Base-by-base conservation (phyloP, 2,113 vertebrate species). In the Cheilinus undulatus region DNA sequence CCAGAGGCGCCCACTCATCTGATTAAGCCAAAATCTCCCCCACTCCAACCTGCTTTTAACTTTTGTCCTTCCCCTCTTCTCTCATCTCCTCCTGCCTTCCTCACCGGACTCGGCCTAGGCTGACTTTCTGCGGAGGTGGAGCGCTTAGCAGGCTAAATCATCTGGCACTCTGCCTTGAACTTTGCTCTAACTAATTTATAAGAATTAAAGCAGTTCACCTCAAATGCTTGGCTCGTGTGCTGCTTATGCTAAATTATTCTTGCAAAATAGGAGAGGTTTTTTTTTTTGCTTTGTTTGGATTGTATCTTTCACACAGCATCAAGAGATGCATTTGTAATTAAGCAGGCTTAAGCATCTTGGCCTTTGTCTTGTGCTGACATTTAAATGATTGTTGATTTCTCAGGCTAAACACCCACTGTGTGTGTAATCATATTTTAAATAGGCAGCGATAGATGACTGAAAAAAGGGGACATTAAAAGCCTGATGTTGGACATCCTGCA, bases 141-240 rank as follows among this genome's bases (percentile, higher is more conserved):
- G 75, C 73, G 42, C 86, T 90, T 87, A 89, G 85, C 60, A 51
- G 79, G 89, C 88, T 86, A 90, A 90, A 88, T 90, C 64, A 68
- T 88, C 85, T 91, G 92, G 89, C 89, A 58, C 78, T 75, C 57
- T 87, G 84, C 89, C 89, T 85, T 82, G 78, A 91, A 91, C 89
- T 89, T 87, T 90, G 86, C 82, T 87, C 88, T 80, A 78, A 90
- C 87, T 91, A 92, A 93, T 93, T 92, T 85, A 92, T 88, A 77
- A 85, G 88, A 91, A 90, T 89, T 89, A 89, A 90, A 90, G 83
- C 38, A 52, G 52, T 79, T 89, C 77, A 88, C 87, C 85, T 89
- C 77, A 73, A 54, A 82, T 52, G 72, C 77, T 66, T 49, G 60
- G 54, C 86, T 79, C 42, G 52, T 57, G 83, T n/a, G 58, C 67